Evolutionary conservation across 2,888 invertebrate genomes (phyloP).

Genomic region (Agrotis segetum): DNA sequence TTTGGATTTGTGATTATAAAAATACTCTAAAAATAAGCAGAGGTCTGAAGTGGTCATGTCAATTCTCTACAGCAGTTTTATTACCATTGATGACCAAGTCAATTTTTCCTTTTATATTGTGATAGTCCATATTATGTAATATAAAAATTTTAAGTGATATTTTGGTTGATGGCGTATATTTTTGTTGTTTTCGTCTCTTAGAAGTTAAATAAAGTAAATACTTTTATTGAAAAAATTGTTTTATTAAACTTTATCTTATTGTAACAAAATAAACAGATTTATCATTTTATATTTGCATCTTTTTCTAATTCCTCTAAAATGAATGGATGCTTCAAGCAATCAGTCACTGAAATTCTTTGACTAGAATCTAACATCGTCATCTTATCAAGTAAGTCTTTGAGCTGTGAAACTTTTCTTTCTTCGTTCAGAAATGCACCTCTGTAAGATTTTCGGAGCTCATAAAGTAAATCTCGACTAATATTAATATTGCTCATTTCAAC

Average conservation of each 20-base stretch:
- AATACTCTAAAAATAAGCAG: slow-evolving; percentile 37
- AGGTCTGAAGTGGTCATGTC: slow-evolving; percentile 60
- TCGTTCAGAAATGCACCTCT: slow-evolving; percentile 96
- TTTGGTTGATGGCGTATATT: slow-evolving; percentile 86
- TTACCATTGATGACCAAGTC: slow-evolving; percentile 65
- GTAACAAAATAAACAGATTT: slow-evolving; percentile 47
- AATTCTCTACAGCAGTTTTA: slow-evolving; percentile 62
- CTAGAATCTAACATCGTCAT: slow-evolving; percentile 97
- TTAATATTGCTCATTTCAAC: slow-evolving; percentile 97
- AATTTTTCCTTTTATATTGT: slow-evolving; percentile 86
- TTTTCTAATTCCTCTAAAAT: slow-evolving; percentile 89
- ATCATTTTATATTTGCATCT: slow-evolving; percentile 62
- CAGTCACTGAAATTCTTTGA: slow-evolving; percentile 96
- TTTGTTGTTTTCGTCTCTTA: slow-evolving; percentile 86
- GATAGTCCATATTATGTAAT: slow-evolving; percentile 81
- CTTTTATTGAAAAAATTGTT: slow-evolving; percentile 78
- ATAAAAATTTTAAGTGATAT: slow-evolving; percentile 82
- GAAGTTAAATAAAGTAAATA: slow-evolving; percentile 80
- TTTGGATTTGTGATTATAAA: slow-evolving; percentile 42
- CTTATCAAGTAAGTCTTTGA: slow-evolving; percentile 98
- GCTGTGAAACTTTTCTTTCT: slow-evolving; percentile 96
- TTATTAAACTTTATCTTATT: slow-evolving; percentile 68
- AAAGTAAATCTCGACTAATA: slow-evolving; percentile 95
- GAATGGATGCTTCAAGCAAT: slow-evolving; percentile 98
- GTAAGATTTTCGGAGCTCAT: slow-evolving; percentile 95